Conservation (phyloP, 2,797 vertebrate genomes). For the Microcaecilia unicolor region DNA sequence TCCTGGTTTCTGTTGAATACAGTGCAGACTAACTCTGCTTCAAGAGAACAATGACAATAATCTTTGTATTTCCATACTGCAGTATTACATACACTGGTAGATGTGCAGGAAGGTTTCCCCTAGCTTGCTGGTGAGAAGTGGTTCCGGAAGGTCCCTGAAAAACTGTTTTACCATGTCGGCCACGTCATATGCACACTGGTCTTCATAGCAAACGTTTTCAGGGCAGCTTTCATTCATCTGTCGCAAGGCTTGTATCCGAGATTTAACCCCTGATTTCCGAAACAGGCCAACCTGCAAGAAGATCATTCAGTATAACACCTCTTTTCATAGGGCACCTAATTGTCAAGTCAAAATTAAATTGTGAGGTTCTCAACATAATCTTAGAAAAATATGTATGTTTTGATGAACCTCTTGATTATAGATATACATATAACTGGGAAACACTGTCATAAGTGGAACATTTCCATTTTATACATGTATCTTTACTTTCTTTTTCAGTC, state of each 20-base stretch:
- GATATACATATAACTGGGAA: too few species aligned
- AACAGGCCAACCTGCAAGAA: slow-evolving; percentile 82
- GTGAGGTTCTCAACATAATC: not conserved
- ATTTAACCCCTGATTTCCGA: slow-evolving; percentile 95
- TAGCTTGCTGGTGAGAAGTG: slow-evolving; percentile 91
- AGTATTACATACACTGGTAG: slow-evolving; percentile 96
- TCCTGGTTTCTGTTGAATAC: too few species aligned
- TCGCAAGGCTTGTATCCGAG: slow-evolving; percentile 85
- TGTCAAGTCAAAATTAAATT: too few species aligned
- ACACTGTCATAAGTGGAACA: too few species aligned
- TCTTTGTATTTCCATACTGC: too few species aligned
- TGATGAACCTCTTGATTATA: too few species aligned
- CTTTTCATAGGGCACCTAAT: too few species aligned
- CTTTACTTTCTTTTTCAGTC: too few species aligned
- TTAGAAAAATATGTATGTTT: not conserved
- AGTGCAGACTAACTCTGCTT: too few species aligned
- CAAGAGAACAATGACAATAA: too few species aligned
- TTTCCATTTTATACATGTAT: too few species aligned
- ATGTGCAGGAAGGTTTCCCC: slow-evolving; percentile 96
- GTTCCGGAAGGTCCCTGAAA: slow-evolving; percentile 92
- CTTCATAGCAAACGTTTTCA: slow-evolving; percentile 84
- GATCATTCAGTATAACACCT: too few species aligned
- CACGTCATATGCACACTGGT: slow-evolving; percentile 91
- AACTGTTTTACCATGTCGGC: slow-evolving; percentile 98
- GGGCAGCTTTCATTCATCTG: slow-evolving; percentile 90